phyloP scores from a whole-genome alignment of 1,140 invertebrate species.

The Psilanteris sp. region DNA sequence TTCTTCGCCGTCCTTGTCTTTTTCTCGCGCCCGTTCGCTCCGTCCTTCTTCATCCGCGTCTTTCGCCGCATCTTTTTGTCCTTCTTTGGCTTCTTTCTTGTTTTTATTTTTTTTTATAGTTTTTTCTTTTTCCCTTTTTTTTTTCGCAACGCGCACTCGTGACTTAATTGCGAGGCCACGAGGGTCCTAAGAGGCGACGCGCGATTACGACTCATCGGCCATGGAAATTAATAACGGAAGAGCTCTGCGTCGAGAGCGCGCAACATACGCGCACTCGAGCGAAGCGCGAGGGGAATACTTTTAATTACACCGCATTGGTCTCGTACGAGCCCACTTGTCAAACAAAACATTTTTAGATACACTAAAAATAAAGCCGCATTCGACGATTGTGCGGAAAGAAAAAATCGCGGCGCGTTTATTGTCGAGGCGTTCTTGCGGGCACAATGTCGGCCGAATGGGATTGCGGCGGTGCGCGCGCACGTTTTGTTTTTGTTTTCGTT shows the following conservation, averaged over 20 bases:
- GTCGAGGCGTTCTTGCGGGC: constrained; percentile 18
- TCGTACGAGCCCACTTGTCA: constrained; percentile 49
- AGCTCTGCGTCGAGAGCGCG: constrained; percentile 39
- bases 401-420: constrained; percentile 13
- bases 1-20: too few relatives aligned
- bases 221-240: constrained; percentile 64
- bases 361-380: constrained; percentile 31
- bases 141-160: constrained; percentile 46
- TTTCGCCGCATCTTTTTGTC: too few relatives aligned
- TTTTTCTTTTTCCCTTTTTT: constrained; percentile 6
- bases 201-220: constrained; percentile 62
- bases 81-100: too few relatives aligned
- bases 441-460: background rate
- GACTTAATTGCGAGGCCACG: constrained; percentile 68
- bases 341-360: constrained; percentile 58
- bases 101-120: too few relatives aligned
- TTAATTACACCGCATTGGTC: constrained; percentile 63
- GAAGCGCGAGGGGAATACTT: constrained; percentile 59
- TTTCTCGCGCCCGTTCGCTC: too few relatives aligned
- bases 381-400: constrained; percentile 21
- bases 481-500: background rate
- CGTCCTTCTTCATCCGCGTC: too few relatives aligned
- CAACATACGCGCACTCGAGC: constrained; percentile 59
- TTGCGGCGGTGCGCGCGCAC: background rate
- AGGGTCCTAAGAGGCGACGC: constrained; percentile 59